Evolutionary conservation across 2,113 vertebrate genomes (phyloP), one percentile per base, ranked within the genome.

Genomic region (Rattus rattus): DNA sequence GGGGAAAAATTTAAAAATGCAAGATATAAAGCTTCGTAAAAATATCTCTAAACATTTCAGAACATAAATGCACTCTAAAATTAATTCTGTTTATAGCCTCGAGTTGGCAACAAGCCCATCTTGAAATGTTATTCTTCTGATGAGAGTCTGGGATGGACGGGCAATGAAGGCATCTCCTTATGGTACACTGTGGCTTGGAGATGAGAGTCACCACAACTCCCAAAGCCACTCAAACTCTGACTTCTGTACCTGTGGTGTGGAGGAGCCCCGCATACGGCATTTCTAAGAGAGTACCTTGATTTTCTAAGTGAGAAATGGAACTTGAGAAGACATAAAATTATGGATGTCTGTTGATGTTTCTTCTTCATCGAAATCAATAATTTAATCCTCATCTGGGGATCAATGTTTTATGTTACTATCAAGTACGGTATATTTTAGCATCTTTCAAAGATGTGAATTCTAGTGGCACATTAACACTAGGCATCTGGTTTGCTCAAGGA

Each of bases 361-460:
- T 8, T 47, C 61, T 88, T 72, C 94, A 70, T 56, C 94, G 1
- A 89, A 96, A 96, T 94, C 96, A 97, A 97, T 97, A 96, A 96
- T 84, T 95, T 96, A 9, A 95, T 17, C 89, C 54, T 72, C 80
- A 75, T 79, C 88, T 96, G 67, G 0, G 0, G 98, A 94, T 92
- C 10, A 14, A 77, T 36, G 56, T 13, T 97, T 67, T 91, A 73
- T 88, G 97, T 97, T 97, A 90, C 96, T 98, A 96, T 98, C 96
- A 98, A 97, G 22, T 98, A 97, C 97, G 97, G 73, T 73, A 47
- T 88, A 96, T 96, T 97, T 97, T 98, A 96, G 97, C 97, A 98
- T 98, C 97, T 98, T 98, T 98, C 97, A 90, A 95, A 94, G 97
- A 97, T 97, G 96, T 98, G 97, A 96, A 93, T 97, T 98, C 67